phyloP scores from a whole-genome alignment of 2,113 vertebrate genomes.

The Upupa epops region DNA sequence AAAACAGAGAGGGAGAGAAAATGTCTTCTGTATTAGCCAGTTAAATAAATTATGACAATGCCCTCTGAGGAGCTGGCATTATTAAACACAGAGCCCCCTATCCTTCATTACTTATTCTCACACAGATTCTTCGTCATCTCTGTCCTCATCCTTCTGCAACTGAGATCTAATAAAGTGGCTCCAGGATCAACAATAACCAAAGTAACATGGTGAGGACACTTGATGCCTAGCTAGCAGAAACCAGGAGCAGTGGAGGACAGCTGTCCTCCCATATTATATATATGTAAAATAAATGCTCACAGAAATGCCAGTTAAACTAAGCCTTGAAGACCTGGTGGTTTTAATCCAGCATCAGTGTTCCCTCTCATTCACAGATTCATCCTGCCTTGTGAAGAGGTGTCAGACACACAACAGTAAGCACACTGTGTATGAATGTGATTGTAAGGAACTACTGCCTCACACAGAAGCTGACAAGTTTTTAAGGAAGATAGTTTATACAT shows the following conservation, averaged over 20 bases:
- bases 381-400: neutral
- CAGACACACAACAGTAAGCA: neutral
- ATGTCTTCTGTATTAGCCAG: neutral
- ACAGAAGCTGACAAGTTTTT: neutral
- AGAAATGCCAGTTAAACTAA: conserved; percentile 15
- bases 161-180: neutral
- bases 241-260: neutral
- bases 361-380: neutral
- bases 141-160: neutral
- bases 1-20: neutral
- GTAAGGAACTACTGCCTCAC: neutral
- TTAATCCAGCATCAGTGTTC: neutral
- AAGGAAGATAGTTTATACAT: neutral
- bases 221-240: neutral
- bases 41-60: neutral
- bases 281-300: neutral
- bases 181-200: neutral
- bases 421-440: neutral
- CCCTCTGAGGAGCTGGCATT: neutral
- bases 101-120: neutral
- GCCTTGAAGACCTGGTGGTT: neutral
- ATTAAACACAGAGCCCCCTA: neutral
- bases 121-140: rapidly evolving
- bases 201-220: neutral
- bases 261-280: neutral